Percentiles rank a stretch among this genome's conserved stretches.
These are phyloP conservation scores for Trochalopteron elliotii DNA, from an alignment of 2,113 vertebrate species.

Conservation along the genomic window DNA sequence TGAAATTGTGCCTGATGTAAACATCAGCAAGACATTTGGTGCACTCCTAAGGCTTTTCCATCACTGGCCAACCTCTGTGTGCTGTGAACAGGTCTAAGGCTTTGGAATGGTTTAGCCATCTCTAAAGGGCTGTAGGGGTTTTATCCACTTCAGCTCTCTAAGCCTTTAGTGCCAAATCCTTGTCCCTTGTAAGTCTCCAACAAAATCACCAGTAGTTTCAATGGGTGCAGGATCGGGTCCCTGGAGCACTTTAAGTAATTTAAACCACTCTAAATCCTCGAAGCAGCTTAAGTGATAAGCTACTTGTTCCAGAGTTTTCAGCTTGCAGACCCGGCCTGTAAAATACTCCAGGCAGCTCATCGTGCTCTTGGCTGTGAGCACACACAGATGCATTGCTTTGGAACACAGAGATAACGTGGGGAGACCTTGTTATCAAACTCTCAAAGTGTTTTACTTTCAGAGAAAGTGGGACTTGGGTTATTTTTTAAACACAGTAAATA, in stretches of 20 bases:
- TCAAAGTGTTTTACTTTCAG: background rate
- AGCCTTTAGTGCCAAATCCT: constrained; percentile 43
- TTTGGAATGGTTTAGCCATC: constrained; percentile 35
- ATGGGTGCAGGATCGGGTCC: constrained; percentile 16
- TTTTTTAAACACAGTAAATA: background rate
- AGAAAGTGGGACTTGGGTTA: background rate
- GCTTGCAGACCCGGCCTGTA: background rate
- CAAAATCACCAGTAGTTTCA: background rate
- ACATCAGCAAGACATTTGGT: background rate
- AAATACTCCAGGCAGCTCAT: background rate
- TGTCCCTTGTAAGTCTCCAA: constrained; percentile 13
- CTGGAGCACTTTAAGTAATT: constrained; percentile 52
- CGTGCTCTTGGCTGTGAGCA: background rate
- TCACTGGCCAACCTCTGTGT: background rate
- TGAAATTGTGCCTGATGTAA: background rate
- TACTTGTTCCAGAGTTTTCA: constrained; percentile 54
- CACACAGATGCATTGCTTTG: background rate
- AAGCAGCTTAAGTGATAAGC: constrained; percentile 63
- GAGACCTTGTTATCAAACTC: background rate
- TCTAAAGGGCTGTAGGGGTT: constrained; percentile 13
- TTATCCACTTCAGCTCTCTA: constrained; percentile 52
- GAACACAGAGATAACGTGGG: background rate
- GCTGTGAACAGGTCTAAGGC: background rate
- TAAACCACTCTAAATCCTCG: constrained; percentile 50
- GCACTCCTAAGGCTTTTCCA: background rate